Conservation (phyloP, 2,113 vertebrate species). For the Scytalopus superciliaris region DNA sequence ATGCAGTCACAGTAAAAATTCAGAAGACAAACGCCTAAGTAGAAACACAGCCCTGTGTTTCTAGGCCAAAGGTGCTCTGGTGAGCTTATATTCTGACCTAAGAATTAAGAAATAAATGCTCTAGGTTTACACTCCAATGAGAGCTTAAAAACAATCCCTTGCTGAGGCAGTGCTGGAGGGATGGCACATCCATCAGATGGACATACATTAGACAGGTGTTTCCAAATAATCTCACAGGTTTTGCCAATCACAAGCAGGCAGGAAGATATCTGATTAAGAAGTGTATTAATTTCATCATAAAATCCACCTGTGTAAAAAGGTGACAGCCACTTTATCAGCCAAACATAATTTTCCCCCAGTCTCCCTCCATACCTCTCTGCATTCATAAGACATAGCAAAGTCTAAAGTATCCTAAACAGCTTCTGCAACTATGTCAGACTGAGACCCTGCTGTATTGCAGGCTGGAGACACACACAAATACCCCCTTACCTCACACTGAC, state of each 20-base stretch:
- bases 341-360: background rate
- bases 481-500: fast-evolving
- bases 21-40: background rate
- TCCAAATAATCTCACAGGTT: background rate
- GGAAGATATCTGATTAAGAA: background rate
- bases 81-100: background rate
- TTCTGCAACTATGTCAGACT: background rate
- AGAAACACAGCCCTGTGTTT: background rate
- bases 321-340: background rate
- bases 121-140: background rate
- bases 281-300: background rate
- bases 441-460: background rate
- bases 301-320: background rate
- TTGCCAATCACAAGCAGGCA: background rate
- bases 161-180: background rate
- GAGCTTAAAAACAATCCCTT: background rate
- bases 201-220: background rate
- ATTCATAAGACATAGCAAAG: background rate
- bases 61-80: background rate
- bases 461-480: background rate
- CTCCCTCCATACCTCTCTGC: background rate
- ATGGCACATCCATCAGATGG: background rate
- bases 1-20: background rate
- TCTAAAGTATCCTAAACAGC: background rate
- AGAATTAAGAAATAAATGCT: background rate